A percentile compares a stretch with the other conserved stretches of the same genome.
phyloP scores from a whole-genome alignment of 2,113 vertebrate species.

The Myiagra hebetior region DNA sequence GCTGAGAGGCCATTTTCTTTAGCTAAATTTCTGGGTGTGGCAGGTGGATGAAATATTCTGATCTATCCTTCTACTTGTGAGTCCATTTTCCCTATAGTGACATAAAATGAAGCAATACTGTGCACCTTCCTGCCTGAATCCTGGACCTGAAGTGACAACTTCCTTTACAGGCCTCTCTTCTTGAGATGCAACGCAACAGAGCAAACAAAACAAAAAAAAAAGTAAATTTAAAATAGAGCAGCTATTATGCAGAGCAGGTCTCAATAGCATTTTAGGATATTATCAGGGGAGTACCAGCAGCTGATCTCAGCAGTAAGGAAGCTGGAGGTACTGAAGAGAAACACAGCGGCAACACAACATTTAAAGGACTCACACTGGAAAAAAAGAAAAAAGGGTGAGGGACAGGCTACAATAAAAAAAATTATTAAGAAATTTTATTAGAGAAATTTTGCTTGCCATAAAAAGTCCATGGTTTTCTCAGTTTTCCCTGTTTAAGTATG shows the following conservation, averaged over 20 bases:
- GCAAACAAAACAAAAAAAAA: not conserved
- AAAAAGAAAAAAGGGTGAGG: fast-evolving
- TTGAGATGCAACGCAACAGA: not conserved
- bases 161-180: not conserved
- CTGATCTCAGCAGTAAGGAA: not conserved
- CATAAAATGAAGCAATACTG: fast-evolving
- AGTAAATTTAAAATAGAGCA: not conserved
- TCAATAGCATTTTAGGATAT: not conserved
- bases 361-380: not conserved
- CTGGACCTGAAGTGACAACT: not conserved
- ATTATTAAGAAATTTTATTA: not conserved
- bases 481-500: not conserved
- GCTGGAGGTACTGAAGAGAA: not conserved
- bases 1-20: not conserved
- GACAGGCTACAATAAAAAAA: not conserved
- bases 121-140: not conserved
- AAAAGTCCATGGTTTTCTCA: not conserved
- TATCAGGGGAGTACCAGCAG: not conserved
- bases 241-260: not conserved
- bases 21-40: not conserved
- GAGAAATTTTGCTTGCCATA: not conserved
- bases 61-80: not conserved
- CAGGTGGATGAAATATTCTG: not conserved
- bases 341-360: not conserved
- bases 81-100: not conserved